Conservation (phyloP, 1,140 invertebrate genomes). For the Drosophila sp. region DNA sequence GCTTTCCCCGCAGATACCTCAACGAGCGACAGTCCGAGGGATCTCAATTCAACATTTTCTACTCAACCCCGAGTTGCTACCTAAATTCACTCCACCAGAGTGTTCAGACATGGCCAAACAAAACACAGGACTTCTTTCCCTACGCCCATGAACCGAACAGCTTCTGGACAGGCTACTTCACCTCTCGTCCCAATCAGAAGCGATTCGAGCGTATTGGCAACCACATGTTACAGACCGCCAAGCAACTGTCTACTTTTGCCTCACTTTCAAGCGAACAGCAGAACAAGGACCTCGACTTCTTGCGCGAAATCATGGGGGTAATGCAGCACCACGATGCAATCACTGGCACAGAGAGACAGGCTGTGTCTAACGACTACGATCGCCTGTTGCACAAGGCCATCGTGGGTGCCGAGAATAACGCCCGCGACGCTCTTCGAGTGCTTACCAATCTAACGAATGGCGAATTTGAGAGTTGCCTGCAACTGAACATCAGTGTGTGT, state of each 20-base stretch:
- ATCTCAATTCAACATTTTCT: constrained; percentile 84
- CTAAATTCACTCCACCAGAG: constrained; percentile 90
- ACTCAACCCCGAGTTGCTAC: constrained; percentile 94
- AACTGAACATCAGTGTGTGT: constrained; percentile 88
- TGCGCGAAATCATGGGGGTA: constrained; percentile 87
- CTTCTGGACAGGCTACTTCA: constrained; percentile 98
- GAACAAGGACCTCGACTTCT: constrained; percentile 68
- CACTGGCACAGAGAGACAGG: constrained; percentile 95
- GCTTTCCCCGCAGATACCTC: constrained; percentile 79
- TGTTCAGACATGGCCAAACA: constrained; percentile 87
- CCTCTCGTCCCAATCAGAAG: constrained; percentile 93
- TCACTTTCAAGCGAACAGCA: constrained; percentile 28
- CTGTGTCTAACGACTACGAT: constrained; percentile 94
- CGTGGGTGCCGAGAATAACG: constrained; percentile 36
- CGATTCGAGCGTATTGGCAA: constrained; percentile 91
- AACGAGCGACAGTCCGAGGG: constrained; percentile 84
- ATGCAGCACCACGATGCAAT: constrained; percentile 96
- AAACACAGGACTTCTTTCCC: constrained; percentile 95
- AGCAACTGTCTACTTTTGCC: constrained; percentile 84
- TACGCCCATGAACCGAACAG: constrained; percentile 92
- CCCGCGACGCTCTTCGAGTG: constrained; percentile 60
- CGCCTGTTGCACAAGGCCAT: constrained; percentile 61
- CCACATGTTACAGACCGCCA: constrained; percentile 89
- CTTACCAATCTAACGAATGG: constrained; percentile 83
- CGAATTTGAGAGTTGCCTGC: constrained; percentile 85